Evolutionary conservation across 2,888 invertebrate species (phyloP), one percentile per base, ranked within the genome.

Genomic region (Sphecodes monilicornis): DNA sequence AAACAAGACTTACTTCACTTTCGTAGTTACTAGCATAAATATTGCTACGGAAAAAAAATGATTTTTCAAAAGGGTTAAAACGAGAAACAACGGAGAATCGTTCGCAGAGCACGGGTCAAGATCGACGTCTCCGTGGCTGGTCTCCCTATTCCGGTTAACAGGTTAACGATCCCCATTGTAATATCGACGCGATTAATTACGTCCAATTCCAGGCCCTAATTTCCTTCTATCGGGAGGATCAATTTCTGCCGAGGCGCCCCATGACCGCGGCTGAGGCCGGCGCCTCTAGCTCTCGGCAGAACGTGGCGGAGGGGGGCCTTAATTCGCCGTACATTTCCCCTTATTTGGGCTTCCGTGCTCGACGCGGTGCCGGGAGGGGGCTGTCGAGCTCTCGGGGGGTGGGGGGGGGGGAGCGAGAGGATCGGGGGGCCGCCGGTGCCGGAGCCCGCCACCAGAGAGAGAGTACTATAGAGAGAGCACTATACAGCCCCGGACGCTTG

Each of bases 241-340:
- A 78, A 76, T 86, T 86, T 85, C 76, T 46, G 73, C 29, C 50
- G 22, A 76, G 85, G 50, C 85, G 86, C 78, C 81, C 39, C 72
- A 70, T 60, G 64, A 41, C 57, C 84, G 73, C 50, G 76, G 57
- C 36, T 18, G 72, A 64, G 43, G 79, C 85, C 86, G 83, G 83
- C 83, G 85, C 85, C 85, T 84, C 77, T 80, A 82, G 54, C 71
- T 54, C 29, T 50, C 50, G 46, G 43, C 32, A 71, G 66, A 72
- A 79, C 78, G 74, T 82, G 26, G 68, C 66, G 77, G 81, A 86
- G 85, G 89, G 86, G 91, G 87, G 83, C 78, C 90, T 91, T 92
- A 92, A 92, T 92, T 92, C 92, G 89, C 90, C 90, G 90, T 90
- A 91, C 90, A 91, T 91, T 92, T 92, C 91, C 92, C 92, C 92